phyloP scores from a whole-genome alignment of 2,113 vertebrate species.

The Chaetodon auriga region DNA sequence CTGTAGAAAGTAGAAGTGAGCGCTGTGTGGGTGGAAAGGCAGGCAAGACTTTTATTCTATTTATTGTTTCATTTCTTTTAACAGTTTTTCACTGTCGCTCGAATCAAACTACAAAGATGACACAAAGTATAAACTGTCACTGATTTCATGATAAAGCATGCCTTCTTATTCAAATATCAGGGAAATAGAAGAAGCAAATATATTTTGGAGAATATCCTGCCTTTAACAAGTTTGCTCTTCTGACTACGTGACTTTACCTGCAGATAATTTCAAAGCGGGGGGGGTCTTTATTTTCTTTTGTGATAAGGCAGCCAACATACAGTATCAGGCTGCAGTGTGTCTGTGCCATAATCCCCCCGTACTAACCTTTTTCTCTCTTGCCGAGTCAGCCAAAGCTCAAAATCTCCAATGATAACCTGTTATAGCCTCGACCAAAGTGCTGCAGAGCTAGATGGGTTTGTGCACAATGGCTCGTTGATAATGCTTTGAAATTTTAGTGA shows the following conservation, averaged over 20 bases:
- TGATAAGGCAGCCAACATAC: constrained; percentile 32
- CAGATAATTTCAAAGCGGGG: constrained; percentile 29
- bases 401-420: constrained; percentile 69
- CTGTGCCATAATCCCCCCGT: constrained; percentile 43
- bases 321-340: constrained; percentile 32
- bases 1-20: constrained; percentile 33
- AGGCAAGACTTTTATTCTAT: constrained; percentile 19
- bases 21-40: constrained; percentile 44
- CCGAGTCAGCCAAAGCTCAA: constrained; percentile 66
- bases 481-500: constrained; percentile 49
- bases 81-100: constrained; percentile 14
- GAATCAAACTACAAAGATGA: constrained; percentile 34
- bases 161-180: neutral
- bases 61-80: constrained; percentile 45
- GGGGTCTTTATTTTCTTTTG: neutral
- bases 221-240: constrained; percentile 23
- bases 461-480: constrained; percentile 34
- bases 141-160: constrained; percentile 4
- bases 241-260: constrained; percentile 34
- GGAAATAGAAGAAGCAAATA: neutral
- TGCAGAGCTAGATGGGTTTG: constrained; percentile 32
- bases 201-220: neutral
- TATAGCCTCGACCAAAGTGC: constrained; percentile 46
- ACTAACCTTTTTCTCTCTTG: constrained; percentile 60
- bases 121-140: constrained; percentile 22